Base-by-base conservation (phyloP, 2,113 vertebrate genomes). In the Cercocebus atys region DNA sequence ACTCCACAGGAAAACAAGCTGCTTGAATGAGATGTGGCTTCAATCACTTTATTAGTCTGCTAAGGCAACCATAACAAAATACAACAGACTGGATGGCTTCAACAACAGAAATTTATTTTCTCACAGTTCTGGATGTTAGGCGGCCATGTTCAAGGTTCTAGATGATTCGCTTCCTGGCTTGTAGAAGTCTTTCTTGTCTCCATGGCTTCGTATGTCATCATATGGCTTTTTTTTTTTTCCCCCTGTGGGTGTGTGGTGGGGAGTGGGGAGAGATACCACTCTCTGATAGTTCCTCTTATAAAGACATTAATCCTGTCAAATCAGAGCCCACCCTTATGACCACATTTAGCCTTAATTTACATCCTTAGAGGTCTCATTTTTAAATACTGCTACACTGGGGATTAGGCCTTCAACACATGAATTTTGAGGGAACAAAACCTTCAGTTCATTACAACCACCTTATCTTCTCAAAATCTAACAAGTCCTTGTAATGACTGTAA, bases 61-160 rank as follows among this genome's bases (percentile, higher is more conserved):
- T 14, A 7, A 2, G 40, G 61, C 27, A 64, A 7, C 30, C 76
- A n/a, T 38, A 79, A 92, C 8, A 89, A 79, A 97, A 66, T 22
- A 72, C 5, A 22, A 22, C 12, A 75, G 61, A 32, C 13, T 72
- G 35, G 11, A 17, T 91, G 20, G 6, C 43, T 80, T 92, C 83
- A 88, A 61, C 61, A 91, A 78, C 32, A 68, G n/a, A 78, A 86
- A 45, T 27, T 45, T 73, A 73, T 95, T 87, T 96, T 90, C 27
- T 87, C 72, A 83, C 32, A 55, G 11, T 68, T 90, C 55, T 75
- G 16, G 45, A 93, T 27, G 59, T 18, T 66, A 38, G 61, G 93
- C 30, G 35, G 88, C 27, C 47, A 92, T 88, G 22, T 52, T 84
- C 32, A 92, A 57, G 47, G 79, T 89, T 27, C n/a, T 32, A 50